Conservation (phyloP, 2,888 invertebrate species). For the Cylindroiulus punctatus region DNA sequence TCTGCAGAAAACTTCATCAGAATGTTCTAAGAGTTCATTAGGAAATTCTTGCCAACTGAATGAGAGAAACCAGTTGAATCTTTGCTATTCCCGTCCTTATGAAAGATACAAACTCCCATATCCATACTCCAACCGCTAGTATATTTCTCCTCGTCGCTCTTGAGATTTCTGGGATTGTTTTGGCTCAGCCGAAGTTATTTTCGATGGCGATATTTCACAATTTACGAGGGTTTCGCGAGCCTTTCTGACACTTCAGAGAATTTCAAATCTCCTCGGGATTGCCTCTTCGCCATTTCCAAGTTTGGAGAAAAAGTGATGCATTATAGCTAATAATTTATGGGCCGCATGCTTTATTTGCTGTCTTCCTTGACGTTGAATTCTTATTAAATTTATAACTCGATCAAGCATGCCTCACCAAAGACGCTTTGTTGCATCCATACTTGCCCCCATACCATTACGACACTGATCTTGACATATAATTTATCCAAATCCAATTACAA, state of each 20-base stretch:
- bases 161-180: slow-evolving; percentile 27
- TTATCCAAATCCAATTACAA: background rate
- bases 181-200: slow-evolving; percentile 30
- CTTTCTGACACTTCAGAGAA: slow-evolving; percentile 15
- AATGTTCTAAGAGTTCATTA: no score
- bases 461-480: background rate
- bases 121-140: background rate
- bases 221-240: slow-evolving; percentile 29
- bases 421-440: background rate
- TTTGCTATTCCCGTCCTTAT: no score
- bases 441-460: no score
- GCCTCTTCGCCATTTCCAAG: slow-evolving; percentile 1
- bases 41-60: no score
- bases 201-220: slow-evolving; percentile 29
- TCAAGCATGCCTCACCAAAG: background rate
- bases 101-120: no score
- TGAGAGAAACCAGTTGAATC: no score
- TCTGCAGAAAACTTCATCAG: no score
- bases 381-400: slow-evolving; percentile 30
- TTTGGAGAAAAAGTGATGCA: background rate
- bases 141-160: background rate
- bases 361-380: background rate
- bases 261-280: slow-evolving; percentile 37
- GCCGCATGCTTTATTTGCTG: slow-evolving; percentile 10
- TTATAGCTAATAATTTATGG: slow-evolving; percentile 39